Evolutionary conservation across 2,888 invertebrate species (phyloP).

Genomic region (Diadromus collaris): DNA sequence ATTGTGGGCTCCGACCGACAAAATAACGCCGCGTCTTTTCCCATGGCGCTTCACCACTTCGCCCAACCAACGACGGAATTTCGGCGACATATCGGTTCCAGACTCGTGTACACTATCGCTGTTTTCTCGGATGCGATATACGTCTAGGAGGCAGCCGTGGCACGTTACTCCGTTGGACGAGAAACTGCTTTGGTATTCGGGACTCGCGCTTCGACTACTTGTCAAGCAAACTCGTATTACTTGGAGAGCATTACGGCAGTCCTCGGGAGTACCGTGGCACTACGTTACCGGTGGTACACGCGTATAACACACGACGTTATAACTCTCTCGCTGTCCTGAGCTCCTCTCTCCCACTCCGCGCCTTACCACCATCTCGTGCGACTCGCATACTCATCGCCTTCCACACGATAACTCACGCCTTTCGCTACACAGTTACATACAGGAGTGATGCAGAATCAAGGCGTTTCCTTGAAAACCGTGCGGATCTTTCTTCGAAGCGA

Average conservation of each 20-base stretch:
- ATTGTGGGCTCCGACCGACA: constrained; percentile 22
- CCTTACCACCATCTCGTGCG: constrained; percentile 9
- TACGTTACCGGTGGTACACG: constrained; percentile 35
- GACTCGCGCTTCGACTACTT: constrained; percentile 73
- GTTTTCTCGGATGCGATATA: constrained; percentile 20
- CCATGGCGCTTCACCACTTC: constrained; percentile 11
- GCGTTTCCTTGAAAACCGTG: background rate
- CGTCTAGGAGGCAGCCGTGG: constrained; percentile 2
- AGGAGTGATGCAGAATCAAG: constrained; percentile 18
- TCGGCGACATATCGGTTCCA: constrained; percentile 38
- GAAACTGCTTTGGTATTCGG: constrained; percentile 52
- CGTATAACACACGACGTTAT: constrained; percentile 42
- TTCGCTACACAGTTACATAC: constrained; percentile 12
- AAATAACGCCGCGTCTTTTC: constrained; percentile 46
- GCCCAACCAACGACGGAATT: constrained; percentile 26
- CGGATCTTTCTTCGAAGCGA: background rate
- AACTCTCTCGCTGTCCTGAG: constrained; percentile 41
- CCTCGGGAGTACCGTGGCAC: constrained; percentile 57
- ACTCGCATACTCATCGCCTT: constrained; percentile 36
- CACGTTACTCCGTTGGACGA: background rate
- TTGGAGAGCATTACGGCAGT: constrained; percentile 69
- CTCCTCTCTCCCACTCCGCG: constrained; percentile 10
- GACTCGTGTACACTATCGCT: constrained; percentile 21
- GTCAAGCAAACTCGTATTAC: constrained; percentile 76
- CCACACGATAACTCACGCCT: constrained; percentile 24